Percentiles rank a stretch among this genome's conserved stretches.
phyloP scores from a whole-genome alignment of 2,888 invertebrate species.

The Andrena flavipes region DNA sequence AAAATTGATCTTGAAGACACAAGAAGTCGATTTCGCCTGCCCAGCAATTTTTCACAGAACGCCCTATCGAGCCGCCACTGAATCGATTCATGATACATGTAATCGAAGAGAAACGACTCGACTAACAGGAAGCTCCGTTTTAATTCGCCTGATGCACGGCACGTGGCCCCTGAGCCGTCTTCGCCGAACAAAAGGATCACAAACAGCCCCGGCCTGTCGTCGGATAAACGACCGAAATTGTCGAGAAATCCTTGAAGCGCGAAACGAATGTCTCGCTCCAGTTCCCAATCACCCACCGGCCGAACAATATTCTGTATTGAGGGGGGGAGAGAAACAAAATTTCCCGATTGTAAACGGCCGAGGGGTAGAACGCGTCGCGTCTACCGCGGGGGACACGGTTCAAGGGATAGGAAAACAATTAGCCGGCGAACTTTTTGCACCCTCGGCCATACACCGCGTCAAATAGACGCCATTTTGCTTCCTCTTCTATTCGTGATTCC shows the following conservation, averaged over 20 bases:
- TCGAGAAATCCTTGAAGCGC: conserved; percentile 70
- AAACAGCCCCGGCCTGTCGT: conserved; percentile 45
- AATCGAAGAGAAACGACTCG: neutral
- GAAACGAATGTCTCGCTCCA: conserved; percentile 72
- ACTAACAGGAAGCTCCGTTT: neutral
- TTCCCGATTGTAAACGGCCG: conserved; percentile 30
- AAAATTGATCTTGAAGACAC: no score
- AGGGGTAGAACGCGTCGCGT: conserved; percentile 30
- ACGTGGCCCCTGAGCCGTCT: conserved; percentile 41
- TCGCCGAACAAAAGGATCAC: conserved; percentile 58
- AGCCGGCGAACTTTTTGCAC: conserved; percentile 8
- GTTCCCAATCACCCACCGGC: conserved; percentile 68
- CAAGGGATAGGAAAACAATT: conserved; percentile 46
- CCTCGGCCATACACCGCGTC: neutral
- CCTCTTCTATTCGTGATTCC: neutral
- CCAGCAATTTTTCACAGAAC: no score
- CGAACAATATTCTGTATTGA: conserved; percentile 43
- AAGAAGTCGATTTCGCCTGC: no score
- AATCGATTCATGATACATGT: no score
- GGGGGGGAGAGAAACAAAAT: conserved; percentile 40
- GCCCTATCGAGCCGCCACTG: no score
- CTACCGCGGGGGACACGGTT: conserved; percentile 2
- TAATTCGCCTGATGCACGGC: neutral
- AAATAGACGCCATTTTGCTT: conserved; percentile 15
- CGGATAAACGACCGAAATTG: conserved; percentile 68